Evolutionary conservation across 2,113 vertebrate genomes (phyloP).

Genomic region (Hyaena hyaena): DNA sequence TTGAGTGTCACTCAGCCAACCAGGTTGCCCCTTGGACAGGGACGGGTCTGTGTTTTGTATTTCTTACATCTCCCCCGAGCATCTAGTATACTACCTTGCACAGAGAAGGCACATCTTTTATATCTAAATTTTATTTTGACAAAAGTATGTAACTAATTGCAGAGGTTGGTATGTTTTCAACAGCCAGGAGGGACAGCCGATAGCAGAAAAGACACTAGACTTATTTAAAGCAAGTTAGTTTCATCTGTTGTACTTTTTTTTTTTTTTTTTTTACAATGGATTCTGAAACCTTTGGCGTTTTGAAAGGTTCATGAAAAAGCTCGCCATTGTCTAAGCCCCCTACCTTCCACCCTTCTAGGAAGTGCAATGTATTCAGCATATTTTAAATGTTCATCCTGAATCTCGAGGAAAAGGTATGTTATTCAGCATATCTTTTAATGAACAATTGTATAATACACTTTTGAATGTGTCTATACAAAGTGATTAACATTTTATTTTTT

Average conservation of each 20-base stretch:
- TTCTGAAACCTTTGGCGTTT: neutral
- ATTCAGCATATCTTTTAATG: neutral
- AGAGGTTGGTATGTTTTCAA: neutral
- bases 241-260: neutral
- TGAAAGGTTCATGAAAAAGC: neutral
- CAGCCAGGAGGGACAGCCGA: neutral
- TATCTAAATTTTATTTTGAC: constrained; percentile 46
- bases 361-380: neutral
- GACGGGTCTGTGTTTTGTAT: neutral
- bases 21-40: neutral
- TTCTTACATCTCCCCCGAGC: neutral
- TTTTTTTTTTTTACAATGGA: neutral
- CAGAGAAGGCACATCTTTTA: constrained; percentile 9
- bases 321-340: neutral
- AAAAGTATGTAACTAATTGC: neutral
- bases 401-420: neutral
- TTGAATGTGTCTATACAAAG: neutral
- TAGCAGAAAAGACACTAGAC: neutral
- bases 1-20: neutral
- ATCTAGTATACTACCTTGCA: neutral
- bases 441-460: neutral
- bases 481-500: neutral
- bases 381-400: neutral
- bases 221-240: neutral
- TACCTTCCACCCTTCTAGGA: neutral